Evolutionary conservation across 2,888 invertebrate species (phyloP).

Genomic region (Deroplatys truncata): DNA sequence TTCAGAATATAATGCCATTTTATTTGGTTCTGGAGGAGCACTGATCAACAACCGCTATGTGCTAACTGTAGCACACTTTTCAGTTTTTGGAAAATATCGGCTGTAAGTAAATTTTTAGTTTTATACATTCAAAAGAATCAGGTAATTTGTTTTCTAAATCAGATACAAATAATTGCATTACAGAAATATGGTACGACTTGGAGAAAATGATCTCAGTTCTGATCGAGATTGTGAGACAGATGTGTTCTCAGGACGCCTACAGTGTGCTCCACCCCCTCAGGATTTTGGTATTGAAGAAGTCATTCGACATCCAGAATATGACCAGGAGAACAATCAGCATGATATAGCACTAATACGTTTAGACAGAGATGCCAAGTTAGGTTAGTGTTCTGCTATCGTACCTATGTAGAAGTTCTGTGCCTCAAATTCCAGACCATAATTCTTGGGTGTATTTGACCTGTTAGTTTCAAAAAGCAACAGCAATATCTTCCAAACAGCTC

Average conservation of each 20-base stretch:
- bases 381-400: background rate
- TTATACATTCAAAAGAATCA: too few relatives aligned
- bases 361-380: constrained; percentile 43
- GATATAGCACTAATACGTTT: constrained; percentile 72
- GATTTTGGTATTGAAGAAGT: constrained; percentile 59
- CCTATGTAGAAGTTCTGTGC: too few relatives aligned
- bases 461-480: too few relatives aligned
- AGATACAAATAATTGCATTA: background rate
- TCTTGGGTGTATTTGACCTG: too few relatives aligned
- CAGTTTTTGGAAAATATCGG: background rate
- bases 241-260: background rate
- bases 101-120: background rate
- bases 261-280: constrained; percentile 56
- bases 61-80: constrained; percentile 27
- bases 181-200: constrained; percentile 55
- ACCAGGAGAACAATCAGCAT: constrained; percentile 57
- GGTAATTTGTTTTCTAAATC: too few relatives aligned
- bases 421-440: too few relatives aligned
- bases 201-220: constrained; percentile 61
- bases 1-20: too few relatives aligned
- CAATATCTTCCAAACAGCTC: too few relatives aligned
- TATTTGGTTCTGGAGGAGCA: constrained; percentile 18
- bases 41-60: constrained; percentile 28
- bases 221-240: constrained; percentile 56
- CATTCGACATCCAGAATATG: constrained; percentile 63